These are phyloP conservation scores for Anguilla japonica DNA, from an alignment of 2,113 vertebrate genomes.

Conservation along the genomic window DNA sequence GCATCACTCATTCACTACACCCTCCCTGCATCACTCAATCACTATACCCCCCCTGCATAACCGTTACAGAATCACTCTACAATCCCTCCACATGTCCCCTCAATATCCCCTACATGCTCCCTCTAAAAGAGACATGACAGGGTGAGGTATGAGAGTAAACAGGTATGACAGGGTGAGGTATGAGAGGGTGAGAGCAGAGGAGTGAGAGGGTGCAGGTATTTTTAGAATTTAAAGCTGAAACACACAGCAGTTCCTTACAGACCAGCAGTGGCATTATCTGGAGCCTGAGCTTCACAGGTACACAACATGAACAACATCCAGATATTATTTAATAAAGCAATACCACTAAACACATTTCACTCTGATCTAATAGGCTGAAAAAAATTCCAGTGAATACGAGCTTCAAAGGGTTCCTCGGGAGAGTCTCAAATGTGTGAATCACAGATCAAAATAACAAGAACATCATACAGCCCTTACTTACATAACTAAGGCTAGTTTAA, in stretches of 20 bases:
- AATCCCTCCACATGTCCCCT: background rate
- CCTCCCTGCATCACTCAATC: background rate
- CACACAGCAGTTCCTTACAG: background rate
- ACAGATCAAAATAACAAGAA: background rate
- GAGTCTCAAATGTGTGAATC: background rate
- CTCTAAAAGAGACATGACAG: background rate
- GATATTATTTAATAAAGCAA: background rate
- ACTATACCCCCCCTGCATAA: background rate
- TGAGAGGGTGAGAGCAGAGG: background rate
- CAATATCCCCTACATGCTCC: background rate
- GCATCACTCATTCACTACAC: background rate
- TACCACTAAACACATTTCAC: background rate
- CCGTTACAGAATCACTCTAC: background rate
- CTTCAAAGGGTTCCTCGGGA: background rate
- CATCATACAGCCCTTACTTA: background rate
- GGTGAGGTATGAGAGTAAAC: background rate
- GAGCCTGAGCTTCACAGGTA: background rate
- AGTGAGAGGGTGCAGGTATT: background rate
- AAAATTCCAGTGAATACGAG: background rate
- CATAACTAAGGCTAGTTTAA: background rate
- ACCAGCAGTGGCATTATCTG: background rate
- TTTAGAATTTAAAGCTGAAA: background rate
- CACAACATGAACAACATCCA: background rate
- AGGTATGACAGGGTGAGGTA: background rate
- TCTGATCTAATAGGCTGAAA: background rate